phyloP scores from a whole-genome alignment of 2,888 invertebrate species.

The Epicampocera succincta region DNA sequence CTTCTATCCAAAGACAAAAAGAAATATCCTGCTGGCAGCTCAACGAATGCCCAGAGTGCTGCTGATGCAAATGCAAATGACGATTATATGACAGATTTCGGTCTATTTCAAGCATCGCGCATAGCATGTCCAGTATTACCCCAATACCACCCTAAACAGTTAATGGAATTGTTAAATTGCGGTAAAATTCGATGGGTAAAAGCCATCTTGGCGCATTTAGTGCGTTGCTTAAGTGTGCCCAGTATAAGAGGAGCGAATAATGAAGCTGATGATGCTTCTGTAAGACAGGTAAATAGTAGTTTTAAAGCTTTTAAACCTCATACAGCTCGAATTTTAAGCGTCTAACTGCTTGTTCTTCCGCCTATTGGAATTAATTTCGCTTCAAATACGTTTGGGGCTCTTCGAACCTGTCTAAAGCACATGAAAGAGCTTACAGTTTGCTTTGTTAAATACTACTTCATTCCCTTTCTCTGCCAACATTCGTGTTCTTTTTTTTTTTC shows the following conservation, averaged over 20 bases:
- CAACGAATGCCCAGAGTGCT: conserved; percentile 73
- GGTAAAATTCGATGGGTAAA: conserved; percentile 99
- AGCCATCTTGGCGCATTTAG: conserved; percentile 97
- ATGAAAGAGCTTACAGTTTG: too few species aligned
- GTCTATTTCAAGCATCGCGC: conserved; percentile 97
- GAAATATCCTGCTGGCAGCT: conserved; percentile 82
- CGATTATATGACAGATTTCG: conserved; percentile 96
- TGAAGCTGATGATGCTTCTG: conserved; percentile 84
- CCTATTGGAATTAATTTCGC: too few species aligned
- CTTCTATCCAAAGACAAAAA: conserved; percentile 88
- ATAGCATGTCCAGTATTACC: conserved; percentile 98
- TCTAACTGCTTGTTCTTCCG: too few species aligned
- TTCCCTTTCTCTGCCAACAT: too few species aligned
- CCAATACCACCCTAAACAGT: conserved; percentile 99
- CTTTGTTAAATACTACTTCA: too few species aligned
- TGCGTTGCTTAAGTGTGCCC: conserved; percentile 88
- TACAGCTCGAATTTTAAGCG: too few species aligned
- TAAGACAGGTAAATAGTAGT: conserved; percentile 54
- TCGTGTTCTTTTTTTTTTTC: too few species aligned
- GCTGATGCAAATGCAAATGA: conserved; percentile 80
- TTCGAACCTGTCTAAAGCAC: too few species aligned
- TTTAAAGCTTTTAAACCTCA: background rate
- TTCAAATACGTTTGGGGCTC: too few species aligned
- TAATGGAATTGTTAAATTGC: conserved; percentile 98
- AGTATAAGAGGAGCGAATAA: conserved; percentile 82